Percentiles rank a stretch among this genome's conserved stretches.
phyloP scores from a whole-genome alignment of 2,888 invertebrate species.

The Drosophila meridiana region DNA sequence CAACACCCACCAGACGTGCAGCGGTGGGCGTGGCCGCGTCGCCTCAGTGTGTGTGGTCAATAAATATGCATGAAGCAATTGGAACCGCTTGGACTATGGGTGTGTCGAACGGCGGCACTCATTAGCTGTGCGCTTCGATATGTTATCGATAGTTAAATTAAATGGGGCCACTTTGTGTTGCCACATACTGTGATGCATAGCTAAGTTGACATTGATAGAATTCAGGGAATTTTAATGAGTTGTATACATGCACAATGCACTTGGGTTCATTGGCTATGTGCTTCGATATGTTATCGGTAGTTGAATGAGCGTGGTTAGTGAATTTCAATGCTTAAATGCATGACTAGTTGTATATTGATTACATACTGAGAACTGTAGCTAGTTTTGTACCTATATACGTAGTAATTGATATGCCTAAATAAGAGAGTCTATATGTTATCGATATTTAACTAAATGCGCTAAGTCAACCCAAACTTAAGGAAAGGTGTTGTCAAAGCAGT shows the following conservation, averaged over 20 bases:
- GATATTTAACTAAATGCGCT: neutral
- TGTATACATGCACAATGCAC: no score
- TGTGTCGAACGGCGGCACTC: constrained; percentile 20
- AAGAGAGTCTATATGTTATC: neutral
- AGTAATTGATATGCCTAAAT: neutral
- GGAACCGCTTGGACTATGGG: constrained; percentile 10
- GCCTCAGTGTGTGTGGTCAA: constrained; percentile 64
- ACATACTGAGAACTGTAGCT: neutral
- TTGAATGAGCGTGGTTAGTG: neutral
- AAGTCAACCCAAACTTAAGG: no score
- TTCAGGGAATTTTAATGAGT: neutral
- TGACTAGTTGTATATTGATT: no score
- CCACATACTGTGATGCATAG: neutral
- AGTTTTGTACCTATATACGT: neutral
- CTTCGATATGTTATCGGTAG: constrained; percentile 8
- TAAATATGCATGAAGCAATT: constrained; percentile 70
- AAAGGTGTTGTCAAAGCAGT: no score
- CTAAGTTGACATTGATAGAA: constrained; percentile 7
- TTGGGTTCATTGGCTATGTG: neutral
- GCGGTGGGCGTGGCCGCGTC: constrained; percentile 47
- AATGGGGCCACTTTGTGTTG: constrained; percentile 7
- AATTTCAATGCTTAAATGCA: neutral
- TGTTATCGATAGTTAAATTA: constrained; percentile 9
- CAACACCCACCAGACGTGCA: constrained; percentile 45
- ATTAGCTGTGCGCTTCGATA: constrained; percentile 24